Conservation (phyloP, 2,797 vertebrate species). For the Onychomys arenicola region DNA sequence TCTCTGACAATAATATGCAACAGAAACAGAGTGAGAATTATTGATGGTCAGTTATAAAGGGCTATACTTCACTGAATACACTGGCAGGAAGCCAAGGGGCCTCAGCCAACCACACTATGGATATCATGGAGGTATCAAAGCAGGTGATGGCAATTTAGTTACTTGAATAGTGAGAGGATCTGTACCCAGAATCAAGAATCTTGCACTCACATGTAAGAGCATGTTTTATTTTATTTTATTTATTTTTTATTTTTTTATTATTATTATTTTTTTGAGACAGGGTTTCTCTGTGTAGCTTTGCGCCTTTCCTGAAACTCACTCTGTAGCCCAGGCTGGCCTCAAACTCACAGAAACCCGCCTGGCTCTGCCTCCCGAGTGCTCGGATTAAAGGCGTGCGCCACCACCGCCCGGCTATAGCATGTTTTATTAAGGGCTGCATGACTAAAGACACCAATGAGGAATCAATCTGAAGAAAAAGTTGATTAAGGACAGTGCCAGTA, state of each 20-base stretch:
- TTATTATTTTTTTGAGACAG: too few relatives aligned
- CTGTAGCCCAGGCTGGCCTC: too few relatives aligned
- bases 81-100: neutral
- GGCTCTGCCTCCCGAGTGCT: too few relatives aligned
- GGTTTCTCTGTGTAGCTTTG: too few relatives aligned
- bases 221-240: too few relatives aligned
- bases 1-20: neutral
- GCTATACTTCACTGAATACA: neutral
- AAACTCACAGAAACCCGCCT: too few relatives aligned
- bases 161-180: neutral
- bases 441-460: neutral
- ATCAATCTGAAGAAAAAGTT: neutral
- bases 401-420: too few relatives aligned
- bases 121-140: neutral
- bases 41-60: neutral
- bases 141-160: neutral
- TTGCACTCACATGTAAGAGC: neutral
- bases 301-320: too few relatives aligned
- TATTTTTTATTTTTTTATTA: too few relatives aligned
- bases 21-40: neutral
- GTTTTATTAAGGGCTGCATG: neutral
- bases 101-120: neutral
- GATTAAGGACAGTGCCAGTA: slow-evolving; percentile 9
- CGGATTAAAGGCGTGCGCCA: too few relatives aligned
- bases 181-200: neutral